These are phyloP conservation scores for Ennomos quercinarius DNA, from an alignment of 2,888 invertebrate genomes.

Conservation along the genomic window DNA sequence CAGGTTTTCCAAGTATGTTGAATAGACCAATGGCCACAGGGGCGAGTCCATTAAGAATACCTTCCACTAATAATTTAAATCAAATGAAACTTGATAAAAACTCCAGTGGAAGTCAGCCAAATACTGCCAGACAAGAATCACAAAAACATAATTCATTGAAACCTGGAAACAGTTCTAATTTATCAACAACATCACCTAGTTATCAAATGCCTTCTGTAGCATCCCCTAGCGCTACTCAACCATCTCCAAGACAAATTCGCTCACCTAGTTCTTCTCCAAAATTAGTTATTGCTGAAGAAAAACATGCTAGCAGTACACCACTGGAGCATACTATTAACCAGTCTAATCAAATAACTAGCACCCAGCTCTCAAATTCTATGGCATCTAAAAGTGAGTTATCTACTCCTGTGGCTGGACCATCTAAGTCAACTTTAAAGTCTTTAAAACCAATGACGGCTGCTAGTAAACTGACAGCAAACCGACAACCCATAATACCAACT, in stretches of 20 bases:
- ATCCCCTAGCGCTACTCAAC: constrained; percentile 61
- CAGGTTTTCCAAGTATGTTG: constrained; percentile 62
- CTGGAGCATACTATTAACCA: constrained; percentile 69
- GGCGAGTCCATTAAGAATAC: constrained; percentile 65
- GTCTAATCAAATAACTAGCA: constrained; percentile 75
- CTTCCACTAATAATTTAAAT: constrained; percentile 61
- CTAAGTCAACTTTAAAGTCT: constrained; percentile 66
- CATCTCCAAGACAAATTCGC: constrained; percentile 78
- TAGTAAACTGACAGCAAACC: constrained; percentile 60
- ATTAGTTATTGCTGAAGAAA: constrained; percentile 81
- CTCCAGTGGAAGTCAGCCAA: constrained; percentile 52
- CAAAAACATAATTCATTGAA: constrained; percentile 60
- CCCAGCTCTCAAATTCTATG: constrained; percentile 66
- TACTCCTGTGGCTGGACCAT: constrained; percentile 66
- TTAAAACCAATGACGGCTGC: constrained; percentile 60
- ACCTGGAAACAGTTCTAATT: constrained; percentile 50
- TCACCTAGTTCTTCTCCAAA: constrained; percentile 83
- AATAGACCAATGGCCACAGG: constrained; percentile 60
- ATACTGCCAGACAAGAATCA: constrained; percentile 60
- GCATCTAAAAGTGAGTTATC: constrained; percentile 63
- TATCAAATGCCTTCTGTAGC: constrained; percentile 63
- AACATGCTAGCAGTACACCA: constrained; percentile 61
- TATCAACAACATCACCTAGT: constrained; percentile 57
- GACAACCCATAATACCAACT: constrained; percentile 64
- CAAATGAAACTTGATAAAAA: constrained; percentile 71